Percentiles rank a stretch among this genome's conserved stretches.
These are phyloP conservation scores for Heterotis niloticus DNA, from an alignment of 2,113 vertebrate species.

Conservation along the genomic window DNA sequence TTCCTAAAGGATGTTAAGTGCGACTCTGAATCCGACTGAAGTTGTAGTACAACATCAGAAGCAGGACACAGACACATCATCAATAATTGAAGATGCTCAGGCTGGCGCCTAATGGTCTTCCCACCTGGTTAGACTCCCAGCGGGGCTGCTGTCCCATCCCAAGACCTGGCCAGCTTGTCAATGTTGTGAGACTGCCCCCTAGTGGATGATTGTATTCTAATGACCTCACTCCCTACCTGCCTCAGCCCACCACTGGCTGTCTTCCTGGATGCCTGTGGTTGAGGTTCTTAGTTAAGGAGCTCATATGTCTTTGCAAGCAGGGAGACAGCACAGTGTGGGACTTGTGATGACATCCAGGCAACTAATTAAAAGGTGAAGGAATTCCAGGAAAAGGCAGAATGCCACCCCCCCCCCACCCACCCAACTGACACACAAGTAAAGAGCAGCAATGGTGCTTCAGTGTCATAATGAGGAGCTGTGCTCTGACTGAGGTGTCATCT, in stretches of 20 bases:
- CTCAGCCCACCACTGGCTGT: neutral
- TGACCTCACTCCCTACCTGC: no score
- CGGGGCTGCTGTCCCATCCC: neutral
- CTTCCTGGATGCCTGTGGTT: neutral
- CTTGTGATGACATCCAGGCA: no score
- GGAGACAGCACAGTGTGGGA: neutral
- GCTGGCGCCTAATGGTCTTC: neutral
- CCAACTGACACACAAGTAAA: no score
- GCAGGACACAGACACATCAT: constrained; percentile 11
- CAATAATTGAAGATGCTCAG: constrained; percentile 17
- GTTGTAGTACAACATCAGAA: constrained; percentile 16
- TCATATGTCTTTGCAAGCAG: neutral
- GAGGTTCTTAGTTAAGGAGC: no score
- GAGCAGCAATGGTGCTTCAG: no score
- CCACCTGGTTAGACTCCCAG: neutral
- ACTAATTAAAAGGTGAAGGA: no score
- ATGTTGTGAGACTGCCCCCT: constrained; percentile 37
- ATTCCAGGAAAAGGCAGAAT: no score
- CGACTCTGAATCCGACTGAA: constrained; percentile 8
- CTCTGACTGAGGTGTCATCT: no score
- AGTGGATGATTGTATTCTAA: constrained; percentile 24
- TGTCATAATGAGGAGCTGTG: no score
- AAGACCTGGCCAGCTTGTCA: neutral
- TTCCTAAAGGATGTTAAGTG: neutral
- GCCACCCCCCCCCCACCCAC: no score